These are phyloP conservation scores for Peromyscus polionotus DNA, from an alignment of 2,113 vertebrate genomes.

Conservation along the genomic window DNA sequence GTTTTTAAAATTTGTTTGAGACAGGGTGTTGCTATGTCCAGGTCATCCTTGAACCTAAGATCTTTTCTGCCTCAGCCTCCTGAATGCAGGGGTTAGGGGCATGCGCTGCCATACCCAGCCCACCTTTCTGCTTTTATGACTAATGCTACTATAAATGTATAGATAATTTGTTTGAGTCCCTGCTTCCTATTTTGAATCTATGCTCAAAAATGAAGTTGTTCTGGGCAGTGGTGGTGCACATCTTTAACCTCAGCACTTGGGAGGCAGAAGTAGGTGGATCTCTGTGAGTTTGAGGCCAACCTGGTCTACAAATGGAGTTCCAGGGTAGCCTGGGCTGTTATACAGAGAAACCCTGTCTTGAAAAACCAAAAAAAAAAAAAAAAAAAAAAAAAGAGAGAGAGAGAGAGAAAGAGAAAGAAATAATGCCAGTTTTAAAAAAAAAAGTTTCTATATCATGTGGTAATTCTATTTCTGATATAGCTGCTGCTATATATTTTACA, in stretches of 20 bases:
- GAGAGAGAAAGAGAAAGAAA: not conserved
- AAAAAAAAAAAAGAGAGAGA: not conserved
- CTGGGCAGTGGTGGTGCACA: not conserved
- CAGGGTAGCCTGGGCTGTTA: not conserved
- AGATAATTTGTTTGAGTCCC: not conserved
- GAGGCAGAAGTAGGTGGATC: not conserved
- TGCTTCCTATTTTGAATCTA: constrained; percentile 30
- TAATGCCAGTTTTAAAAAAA: not conserved
- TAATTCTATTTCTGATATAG: not conserved
- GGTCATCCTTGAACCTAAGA: not conserved
- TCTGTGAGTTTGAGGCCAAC: not conserved
- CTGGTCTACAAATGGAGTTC: not conserved
- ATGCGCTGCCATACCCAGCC: not conserved
- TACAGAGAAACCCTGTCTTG: not conserved
- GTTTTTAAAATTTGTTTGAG: not conserved
- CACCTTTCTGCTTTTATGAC: not conserved
- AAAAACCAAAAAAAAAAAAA: not conserved
- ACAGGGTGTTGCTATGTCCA: not conserved
- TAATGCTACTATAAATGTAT: not conserved
- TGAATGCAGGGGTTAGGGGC: not conserved
- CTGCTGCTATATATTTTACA: not conserved
- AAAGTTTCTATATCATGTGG: not conserved
- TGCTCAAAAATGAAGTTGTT: not conserved
- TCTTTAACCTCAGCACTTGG: not conserved
- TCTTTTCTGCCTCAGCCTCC: not conserved